Base-by-base conservation (phyloP, 2,888 invertebrate species). In the Dusona sp. region DNA sequence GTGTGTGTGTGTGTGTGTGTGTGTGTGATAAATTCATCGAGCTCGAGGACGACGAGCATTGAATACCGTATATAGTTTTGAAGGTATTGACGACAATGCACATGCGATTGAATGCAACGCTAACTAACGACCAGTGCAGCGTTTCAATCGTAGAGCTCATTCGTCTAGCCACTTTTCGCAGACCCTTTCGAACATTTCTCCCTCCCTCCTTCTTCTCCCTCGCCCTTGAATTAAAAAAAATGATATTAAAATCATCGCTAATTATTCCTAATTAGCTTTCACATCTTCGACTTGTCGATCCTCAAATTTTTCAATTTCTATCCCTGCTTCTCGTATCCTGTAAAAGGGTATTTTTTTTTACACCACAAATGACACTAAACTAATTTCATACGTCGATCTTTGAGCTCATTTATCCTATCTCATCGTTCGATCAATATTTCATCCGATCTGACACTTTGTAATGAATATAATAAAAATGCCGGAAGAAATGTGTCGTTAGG, bases 121-220 rank as follows among this genome's bases (percentile, higher is more conserved):
- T 90, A 92, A 92, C 91, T 91, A 91, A 91, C 91, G 89, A 92
- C 88, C 90, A 85, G 19, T 90, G 89, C 90, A 90, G 89, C 89
- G 88, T 89, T 87, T 68, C 57, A 51, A 83, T 83, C 88, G 83
- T 88, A 89, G 89, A 85, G 86, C 83, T 86, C 86, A 86, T 89
- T 84, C 82, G 82, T 88, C 89, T 89, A 85, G 83, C 88, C 73
- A 57, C 48, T 29, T 48, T 81, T 80, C 45, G 45, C 80, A 54
- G 68, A 65, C 13, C 68, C 36, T 83, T 79, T 74, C 67, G 70
- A 61, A 22, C n/a, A 29, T 29, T 51, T 38, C 65, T n/a, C 51
- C 51, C 85, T 70, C 86, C 79, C 57, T 78, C 19, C 80, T 70
- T 79, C 16, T 51, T 33, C 51, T 75, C 22, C 38, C 61, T 57